Conservation (phyloP, 2,113 vertebrate species). For the Picathartes gymnocephalus region DNA sequence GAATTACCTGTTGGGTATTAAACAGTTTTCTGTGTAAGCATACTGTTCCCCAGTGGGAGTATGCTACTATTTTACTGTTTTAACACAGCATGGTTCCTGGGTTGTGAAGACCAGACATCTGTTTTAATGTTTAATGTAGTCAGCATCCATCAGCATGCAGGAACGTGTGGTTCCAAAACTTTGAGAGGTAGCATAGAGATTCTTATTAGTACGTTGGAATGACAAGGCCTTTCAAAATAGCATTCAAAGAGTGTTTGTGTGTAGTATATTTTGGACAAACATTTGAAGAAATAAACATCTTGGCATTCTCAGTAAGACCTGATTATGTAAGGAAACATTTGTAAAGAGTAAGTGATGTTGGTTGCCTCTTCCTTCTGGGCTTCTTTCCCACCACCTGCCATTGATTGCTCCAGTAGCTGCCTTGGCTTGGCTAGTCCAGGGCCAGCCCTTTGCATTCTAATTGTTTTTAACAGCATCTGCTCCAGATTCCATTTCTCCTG, state of each 20-base stretch:
- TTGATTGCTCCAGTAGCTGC: background rate
- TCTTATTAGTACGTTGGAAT: background rate
- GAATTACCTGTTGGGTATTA: background rate
- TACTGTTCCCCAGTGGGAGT: background rate
- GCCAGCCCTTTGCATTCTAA: background rate
- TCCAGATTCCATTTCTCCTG: background rate
- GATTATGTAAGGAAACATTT: background rate
- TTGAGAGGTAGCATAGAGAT: background rate
- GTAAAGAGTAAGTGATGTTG: background rate
- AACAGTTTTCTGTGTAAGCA: background rate
- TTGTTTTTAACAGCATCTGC: background rate
- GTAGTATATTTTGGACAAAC: background rate
- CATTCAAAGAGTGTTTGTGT: background rate
- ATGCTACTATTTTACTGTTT: background rate
- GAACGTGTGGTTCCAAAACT: background rate
- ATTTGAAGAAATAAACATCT: background rate
- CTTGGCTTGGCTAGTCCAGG: background rate
- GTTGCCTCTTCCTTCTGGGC: background rate
- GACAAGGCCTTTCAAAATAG: background rate
- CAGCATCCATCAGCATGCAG: background rate
- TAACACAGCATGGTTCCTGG: background rate
- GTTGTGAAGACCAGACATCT: background rate
- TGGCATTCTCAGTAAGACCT: background rate
- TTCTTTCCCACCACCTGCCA: background rate
- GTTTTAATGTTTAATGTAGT: background rate